Evolutionary conservation across 2,797 vertebrate species (phyloP).

Genomic region (Hozukius guyotensis): DNA sequence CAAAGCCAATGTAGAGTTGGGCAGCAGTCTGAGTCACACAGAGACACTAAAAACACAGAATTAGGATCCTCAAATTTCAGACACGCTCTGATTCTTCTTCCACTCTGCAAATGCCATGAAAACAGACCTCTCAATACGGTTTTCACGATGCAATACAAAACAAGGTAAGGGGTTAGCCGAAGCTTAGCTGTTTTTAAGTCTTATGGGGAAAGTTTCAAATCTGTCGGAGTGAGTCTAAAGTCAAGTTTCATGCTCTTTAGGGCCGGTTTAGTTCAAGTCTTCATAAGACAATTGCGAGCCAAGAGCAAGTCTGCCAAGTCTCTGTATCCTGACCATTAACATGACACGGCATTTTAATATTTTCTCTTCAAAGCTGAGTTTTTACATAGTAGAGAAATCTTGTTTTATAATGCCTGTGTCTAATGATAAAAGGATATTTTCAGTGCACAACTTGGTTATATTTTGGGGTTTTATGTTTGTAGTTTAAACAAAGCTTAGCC

Average conservation of each 20-base stretch:
- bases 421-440: neutral
- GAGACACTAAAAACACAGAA: constrained; percentile 10
- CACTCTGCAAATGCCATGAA: constrained; percentile 10
- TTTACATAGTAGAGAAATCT: neutral
- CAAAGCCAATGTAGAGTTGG: neutral
- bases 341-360: neutral
- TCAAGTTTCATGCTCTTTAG: neutral
- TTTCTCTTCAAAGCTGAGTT: neutral
- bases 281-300: neutral
- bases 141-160: neutral
- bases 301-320: neutral
- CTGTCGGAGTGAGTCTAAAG: neutral
- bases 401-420: neutral
- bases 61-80: constrained; percentile 19
- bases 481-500: neutral
- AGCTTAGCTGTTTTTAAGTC: neutral
- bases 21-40: constrained; percentile 9
- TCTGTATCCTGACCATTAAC: neutral
- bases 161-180: neutral
- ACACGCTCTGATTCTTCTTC: constrained; percentile 22
- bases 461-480: neutral
- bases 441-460: neutral
- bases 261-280: neutral
- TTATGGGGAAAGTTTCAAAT: neutral
- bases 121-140: neutral